phyloP scores from a whole-genome alignment of 2,888 invertebrate genomes.

The Therioaphis trifolii region DNA sequence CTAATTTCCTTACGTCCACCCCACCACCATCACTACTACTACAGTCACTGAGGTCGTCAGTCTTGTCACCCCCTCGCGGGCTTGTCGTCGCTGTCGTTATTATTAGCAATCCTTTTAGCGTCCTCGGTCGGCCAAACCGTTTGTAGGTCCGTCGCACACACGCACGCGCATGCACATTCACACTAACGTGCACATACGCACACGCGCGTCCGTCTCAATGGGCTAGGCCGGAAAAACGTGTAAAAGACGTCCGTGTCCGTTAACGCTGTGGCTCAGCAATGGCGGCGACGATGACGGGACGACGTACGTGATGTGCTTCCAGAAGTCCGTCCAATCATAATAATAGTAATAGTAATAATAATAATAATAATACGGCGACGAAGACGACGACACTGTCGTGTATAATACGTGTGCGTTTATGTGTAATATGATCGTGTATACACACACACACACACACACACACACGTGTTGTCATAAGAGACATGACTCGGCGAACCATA shows the following conservation, averaged over 20 bases:
- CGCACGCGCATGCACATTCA: neutral
- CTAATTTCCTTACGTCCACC: conserved; percentile 27
- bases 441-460: too few species aligned
- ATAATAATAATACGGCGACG: neutral
- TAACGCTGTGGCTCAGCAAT: neutral
- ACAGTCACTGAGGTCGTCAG: neutral
- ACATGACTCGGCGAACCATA: too few species aligned
- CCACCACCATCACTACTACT: neutral
- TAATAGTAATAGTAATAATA: neutral
- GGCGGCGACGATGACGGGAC: neutral
- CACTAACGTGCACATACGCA: neutral
- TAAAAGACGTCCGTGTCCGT: neutral
- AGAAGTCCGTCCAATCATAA: neutral
- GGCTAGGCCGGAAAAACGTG: neutral
- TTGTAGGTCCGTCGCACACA: neutral
- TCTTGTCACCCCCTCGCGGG: neutral
- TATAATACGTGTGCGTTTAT: too few species aligned
- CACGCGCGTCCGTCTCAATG: neutral
- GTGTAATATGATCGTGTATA: too few species aligned
- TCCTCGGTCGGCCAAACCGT: conserved; percentile 24
- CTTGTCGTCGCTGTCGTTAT: conserved; percentile 29
- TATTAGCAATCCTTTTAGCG: conserved; percentile 50
- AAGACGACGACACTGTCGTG: too few species aligned
- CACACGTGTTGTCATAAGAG: too few species aligned
- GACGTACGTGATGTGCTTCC: neutral